Base-by-base conservation (phyloP, 2,113 vertebrate genomes). In the Amphiprion percula region DNA sequence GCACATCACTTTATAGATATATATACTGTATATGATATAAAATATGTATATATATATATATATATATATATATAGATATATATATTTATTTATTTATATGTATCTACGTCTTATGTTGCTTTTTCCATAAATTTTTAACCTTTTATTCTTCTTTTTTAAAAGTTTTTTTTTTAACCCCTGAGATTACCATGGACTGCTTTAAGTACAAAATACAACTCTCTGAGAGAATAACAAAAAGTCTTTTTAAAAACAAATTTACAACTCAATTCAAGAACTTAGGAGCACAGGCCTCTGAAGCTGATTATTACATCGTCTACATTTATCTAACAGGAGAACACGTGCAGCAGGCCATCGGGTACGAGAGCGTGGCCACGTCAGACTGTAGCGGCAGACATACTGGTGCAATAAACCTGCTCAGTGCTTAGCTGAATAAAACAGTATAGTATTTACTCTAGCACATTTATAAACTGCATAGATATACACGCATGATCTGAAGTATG, bases 101-200 rank as follows among this genome's bases (percentile, higher is more conserved):
- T 87, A 83, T 91, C 56, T 87, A 82, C 47, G 68, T 77, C 80
- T 89, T 82, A 62, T 39, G 83, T 92, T 80, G 58, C 80, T 88
- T 87, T 88, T 88, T 88, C 69, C 26, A 90, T 87, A 86, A 16
- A 84, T 85, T 80, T 76, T 88, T 74, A 90, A 80, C 68, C 77
- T 88, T 87, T 87, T 84, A 87, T 72, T 87, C 44, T 65, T 85
- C 59, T 67, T 81, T 84, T 76, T 63, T 74, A 68, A 66, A 79
- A 65, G 50, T 65, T 74, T 79, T 87, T 83, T 83, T 86, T 87
- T 86, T 87, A 83, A 93, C 90, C 94, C 94, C 94, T 95, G 94
- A 95, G 94, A 94, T 91, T 84, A 92, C 87, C 87, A 85, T 79
- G 83, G 84, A 91, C 87, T 89, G 82, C 90, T 92, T 92, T 80